Percentiles rank a stretch among this genome's conserved stretches.
Evolutionary conservation across 2,113 vertebrate genomes (phyloP).

Genomic region (Reinhardtius hippoglossoides): DNA sequence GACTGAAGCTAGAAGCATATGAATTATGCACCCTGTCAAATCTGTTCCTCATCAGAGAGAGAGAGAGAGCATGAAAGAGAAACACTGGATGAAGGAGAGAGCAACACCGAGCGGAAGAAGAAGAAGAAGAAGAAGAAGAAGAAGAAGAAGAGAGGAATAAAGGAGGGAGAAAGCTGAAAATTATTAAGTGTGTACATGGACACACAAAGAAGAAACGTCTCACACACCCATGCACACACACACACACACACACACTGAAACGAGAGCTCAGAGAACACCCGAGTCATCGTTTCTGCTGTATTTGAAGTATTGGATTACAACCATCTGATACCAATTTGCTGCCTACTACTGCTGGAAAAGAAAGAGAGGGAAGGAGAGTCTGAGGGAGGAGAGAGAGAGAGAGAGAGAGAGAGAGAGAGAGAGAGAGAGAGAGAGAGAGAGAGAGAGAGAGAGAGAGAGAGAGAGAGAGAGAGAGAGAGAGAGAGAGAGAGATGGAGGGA

Average conservation of each 20-base stretch:
- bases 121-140: too few species aligned
- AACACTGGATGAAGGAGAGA: conserved; percentile 35
- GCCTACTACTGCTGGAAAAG: conserved; percentile 82
- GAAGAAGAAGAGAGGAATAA: conserved; percentile 38
- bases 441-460: conserved; percentile 33
- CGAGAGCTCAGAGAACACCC: conserved; percentile 84
- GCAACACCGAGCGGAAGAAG: not conserved
- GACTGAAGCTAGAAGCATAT: conserved; percentile 89
- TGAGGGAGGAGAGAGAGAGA: conserved; percentile 13
- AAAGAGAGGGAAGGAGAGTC: conserved; percentile 10
- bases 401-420: conserved; percentile 52
- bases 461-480: conserved; percentile 5
- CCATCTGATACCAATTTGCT: conserved; percentile 98
- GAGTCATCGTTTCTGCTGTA: conserved; percentile 92
- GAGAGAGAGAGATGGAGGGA: conserved; percentile 25
- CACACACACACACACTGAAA: conserved; percentile 29
- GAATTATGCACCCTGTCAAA: conserved; percentile 97
- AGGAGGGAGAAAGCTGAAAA: conserved; percentile 12
- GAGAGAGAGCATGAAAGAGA: conserved; percentile 47
- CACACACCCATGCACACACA: not conserved
- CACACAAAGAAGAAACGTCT: not conserved
- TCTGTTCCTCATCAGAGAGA: conserved; percentile 86
- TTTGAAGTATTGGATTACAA: conserved; percentile 96
- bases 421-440: conserved; percentile 21
- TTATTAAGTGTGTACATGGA: conserved; percentile 11